Conservation (phyloP, 2,113 vertebrate genomes). For the Prinia subflava region DNA sequence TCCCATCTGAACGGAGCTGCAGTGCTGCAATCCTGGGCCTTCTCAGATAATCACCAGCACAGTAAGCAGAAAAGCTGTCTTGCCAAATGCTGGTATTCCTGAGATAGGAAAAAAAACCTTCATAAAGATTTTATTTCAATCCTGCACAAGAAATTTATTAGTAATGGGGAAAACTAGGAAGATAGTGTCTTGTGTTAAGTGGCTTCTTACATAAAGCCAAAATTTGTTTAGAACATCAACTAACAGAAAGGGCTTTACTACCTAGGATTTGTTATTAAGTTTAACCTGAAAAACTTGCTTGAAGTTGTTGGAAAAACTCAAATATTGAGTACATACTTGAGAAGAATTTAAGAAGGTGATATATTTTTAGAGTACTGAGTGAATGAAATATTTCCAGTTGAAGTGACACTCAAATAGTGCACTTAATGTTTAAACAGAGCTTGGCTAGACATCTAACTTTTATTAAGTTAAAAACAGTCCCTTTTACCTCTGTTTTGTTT, state of each 20-base stretch:
- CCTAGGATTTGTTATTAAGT: not conserved
- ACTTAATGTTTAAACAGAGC: slow-evolving; percentile 38
- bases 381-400: slow-evolving; percentile 55
- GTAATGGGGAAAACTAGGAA: not conserved
- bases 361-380: slow-evolving; percentile 36
- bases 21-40: not conserved
- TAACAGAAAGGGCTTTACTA: not conserved
- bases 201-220: not conserved
- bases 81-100: not conserved
- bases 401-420: slow-evolving; percentile 26
- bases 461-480: not conserved
- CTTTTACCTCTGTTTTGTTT: slow-evolving; percentile 25
- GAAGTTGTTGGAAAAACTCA: slow-evolving; percentile 14
- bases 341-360: slow-evolving; percentile 60
- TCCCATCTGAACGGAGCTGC: not conserved
- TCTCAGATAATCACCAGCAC: not conserved
- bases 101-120: not conserved
- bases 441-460: not conserved
- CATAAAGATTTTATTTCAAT: not conserved
- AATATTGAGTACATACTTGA: slow-evolving; percentile 24
- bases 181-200: not conserved
- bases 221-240: not conserved
- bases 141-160: not conserved
- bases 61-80: not conserved
- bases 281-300: slow-evolving; percentile 13